A percentile compares a stretch with the other conserved stretches of the same genome.
phyloP scores from a whole-genome alignment of 1,140 invertebrate species.

The Belonocnema kinseyi region DNA sequence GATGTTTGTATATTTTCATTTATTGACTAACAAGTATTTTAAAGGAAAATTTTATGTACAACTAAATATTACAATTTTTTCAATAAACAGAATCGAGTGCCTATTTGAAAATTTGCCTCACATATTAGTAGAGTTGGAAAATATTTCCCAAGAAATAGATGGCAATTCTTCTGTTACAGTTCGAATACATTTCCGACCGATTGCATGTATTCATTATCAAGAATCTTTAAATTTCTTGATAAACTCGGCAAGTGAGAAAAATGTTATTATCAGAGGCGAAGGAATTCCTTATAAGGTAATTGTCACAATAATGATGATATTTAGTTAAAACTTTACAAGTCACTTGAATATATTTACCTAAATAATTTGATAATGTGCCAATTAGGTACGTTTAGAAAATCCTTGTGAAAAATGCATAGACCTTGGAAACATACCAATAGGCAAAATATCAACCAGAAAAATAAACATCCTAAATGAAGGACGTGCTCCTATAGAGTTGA shows the following conservation, averaged over 20 bases:
- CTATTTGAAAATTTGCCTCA: slow-evolving; percentile 57
- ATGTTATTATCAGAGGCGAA: slow-evolving; percentile 67
- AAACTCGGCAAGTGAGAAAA: slow-evolving; percentile 53
- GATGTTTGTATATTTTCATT: slow-evolving; percentile 54
- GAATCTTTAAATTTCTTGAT: slow-evolving; percentile 61
- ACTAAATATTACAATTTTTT: background rate
- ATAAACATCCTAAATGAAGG: slow-evolving; percentile 67
- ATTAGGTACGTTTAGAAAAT: slow-evolving; percentile 65
- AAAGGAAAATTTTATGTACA: no score
- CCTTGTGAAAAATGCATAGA: slow-evolving; percentile 67
- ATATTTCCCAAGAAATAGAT: slow-evolving; percentile 52
- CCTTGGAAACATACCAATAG: slow-evolving; percentile 61
- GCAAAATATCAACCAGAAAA: slow-evolving; percentile 53
- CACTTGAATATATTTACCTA: background rate
- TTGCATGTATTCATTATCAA: slow-evolving; percentile 56
- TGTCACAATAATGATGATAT: background rate
- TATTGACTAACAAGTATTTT: no score
- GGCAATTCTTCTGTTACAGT: slow-evolving; percentile 53
- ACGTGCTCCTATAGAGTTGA: slow-evolving; percentile 52
- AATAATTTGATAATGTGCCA: background rate
- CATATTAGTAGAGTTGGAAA: slow-evolving; percentile 54
- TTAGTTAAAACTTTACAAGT: slow-evolving; percentile 18
- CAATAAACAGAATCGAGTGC: slow-evolving; percentile 62
- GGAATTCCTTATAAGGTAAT: slow-evolving; percentile 63
- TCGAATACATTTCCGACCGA: slow-evolving; percentile 67